phyloP scores from a whole-genome alignment of 2,113 vertebrate genomes.

The Taxidea taxus region DNA sequence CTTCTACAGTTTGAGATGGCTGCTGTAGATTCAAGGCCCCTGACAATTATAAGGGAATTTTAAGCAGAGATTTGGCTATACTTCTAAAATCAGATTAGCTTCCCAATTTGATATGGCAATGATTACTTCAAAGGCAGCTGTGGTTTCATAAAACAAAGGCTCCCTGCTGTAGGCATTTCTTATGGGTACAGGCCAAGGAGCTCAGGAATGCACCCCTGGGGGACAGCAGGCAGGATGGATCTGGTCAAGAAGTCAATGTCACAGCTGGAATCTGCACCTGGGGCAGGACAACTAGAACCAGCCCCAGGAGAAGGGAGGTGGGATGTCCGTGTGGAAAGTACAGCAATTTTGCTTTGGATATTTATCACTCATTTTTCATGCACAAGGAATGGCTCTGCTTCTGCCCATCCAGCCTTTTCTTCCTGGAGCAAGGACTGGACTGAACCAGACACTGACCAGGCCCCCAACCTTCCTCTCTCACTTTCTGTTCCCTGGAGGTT shows the following conservation, averaged over 20 bases:
- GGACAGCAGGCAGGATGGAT: neutral
- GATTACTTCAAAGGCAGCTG: conserved; percentile 81
- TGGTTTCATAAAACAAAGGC: conserved; percentile 77
- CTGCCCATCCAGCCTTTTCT: neutral
- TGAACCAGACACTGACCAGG: neutral
- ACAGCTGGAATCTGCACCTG: neutral
- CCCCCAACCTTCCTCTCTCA: neutral
- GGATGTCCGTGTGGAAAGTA: neutral
- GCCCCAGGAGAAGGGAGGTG: neutral
- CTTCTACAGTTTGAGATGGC: conserved; percentile 75
- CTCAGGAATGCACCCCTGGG: neutral
- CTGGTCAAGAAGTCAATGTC: neutral
- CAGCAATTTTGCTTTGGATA: neutral
- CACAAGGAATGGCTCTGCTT: neutral
- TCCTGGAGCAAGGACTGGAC: neutral
- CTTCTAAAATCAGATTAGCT: conserved; percentile 81
- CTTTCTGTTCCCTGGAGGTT: neutral
- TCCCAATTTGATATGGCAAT: conserved; percentile 78
- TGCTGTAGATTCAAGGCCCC: conserved; percentile 74
- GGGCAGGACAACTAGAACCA: conserved; percentile 25
- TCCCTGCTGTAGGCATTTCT: conserved; percentile 64
- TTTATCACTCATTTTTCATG: conserved; percentile 1
- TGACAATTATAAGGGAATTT: conserved; percentile 78
- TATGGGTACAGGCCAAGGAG: conserved; percentile 29
- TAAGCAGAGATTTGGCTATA: conserved; percentile 78